phyloP scores from a whole-genome alignment of 2,797 vertebrate genomes.

The Tinamus major region DNA sequence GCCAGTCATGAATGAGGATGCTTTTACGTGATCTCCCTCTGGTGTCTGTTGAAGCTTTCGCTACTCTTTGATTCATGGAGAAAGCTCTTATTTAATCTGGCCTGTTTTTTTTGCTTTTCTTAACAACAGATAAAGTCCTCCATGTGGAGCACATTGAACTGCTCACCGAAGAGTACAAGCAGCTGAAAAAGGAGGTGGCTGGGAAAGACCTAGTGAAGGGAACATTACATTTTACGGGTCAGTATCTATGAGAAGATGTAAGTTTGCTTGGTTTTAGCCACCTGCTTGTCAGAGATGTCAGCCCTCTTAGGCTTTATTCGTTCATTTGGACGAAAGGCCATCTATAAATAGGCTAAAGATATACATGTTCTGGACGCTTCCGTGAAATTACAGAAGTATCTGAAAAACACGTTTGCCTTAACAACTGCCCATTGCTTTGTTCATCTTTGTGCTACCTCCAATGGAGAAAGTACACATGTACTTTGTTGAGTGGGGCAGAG shows the following conservation, averaged over 20 bases:
- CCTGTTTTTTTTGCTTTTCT: neutral
- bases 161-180: constrained; percentile 88
- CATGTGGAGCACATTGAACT: constrained; percentile 96
- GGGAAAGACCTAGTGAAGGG: constrained; percentile 89
- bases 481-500: neutral
- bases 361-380: neutral
- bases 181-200: constrained; percentile 86
- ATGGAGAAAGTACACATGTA: neutral
- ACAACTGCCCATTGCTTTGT: neutral
- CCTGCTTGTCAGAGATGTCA: fast-evolving
- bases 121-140: constrained; percentile 83
- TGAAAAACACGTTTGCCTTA: neutral
- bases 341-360: neutral
- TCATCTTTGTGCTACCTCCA: neutral
- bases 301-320: neutral
- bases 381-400: neutral
- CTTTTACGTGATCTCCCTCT: neutral
- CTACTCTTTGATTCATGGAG: neutral
- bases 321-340: neutral
- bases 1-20: neutral
- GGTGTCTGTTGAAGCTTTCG: neutral
- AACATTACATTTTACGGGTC: constrained; percentile 93
- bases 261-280: neutral
- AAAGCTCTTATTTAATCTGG: neutral
- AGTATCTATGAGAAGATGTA: constrained; percentile 26